Evolutionary conservation across 2,888 invertebrate genomes (phyloP), one percentile per base, ranked within the genome.

Genomic region (Drosophila maculinotata): DNA sequence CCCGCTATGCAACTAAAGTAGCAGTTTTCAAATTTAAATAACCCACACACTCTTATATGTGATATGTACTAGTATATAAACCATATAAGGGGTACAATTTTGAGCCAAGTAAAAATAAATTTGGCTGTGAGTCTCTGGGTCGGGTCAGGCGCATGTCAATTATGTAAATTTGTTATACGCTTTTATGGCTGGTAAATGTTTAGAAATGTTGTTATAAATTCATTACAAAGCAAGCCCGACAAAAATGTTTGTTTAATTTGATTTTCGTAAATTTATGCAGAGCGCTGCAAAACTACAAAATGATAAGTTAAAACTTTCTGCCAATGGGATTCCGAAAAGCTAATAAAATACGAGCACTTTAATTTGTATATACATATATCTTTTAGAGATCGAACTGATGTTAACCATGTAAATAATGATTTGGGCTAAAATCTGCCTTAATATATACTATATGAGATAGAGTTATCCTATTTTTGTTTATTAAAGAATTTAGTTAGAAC

Each of bases 191-290:
- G 39, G 74, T 54, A 72, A 76, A 79, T 80, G 75, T 84, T 84
- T 69, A 67, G 58, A 71, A 80, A 81, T 66, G 71, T 81, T 80
- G 78, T 78, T 84, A 81, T 78, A 80, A 80, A 81, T 84, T 84
- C 79, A 81, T 80, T 79, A 79, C 67, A 72, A 69, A 78, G 60
- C 62, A 58, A 56, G 42, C 49, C 44, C 42, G 26, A 35, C 17
- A 60, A 80, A 69, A 80, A 69, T 76, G 58, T 57, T 59, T 72
- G 56, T 69, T 59, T 77, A 80, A 83, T 83, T 63, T 67, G 80
- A 84, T 78, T 81, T 78, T 64, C 59, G 9, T 17, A 69, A 76
- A 73, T 76, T 76, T 69, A 76, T 76, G 73, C 76, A 69, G 20
- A 63, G 23, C 39, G 31, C 39, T 33, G 33, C 62, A 47, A 64